Percentiles rank a stretch among this genome's conserved stretches.
Conservation (phyloP, 2,888 invertebrate genomes). For the Alentia gelatinosa region DNA sequence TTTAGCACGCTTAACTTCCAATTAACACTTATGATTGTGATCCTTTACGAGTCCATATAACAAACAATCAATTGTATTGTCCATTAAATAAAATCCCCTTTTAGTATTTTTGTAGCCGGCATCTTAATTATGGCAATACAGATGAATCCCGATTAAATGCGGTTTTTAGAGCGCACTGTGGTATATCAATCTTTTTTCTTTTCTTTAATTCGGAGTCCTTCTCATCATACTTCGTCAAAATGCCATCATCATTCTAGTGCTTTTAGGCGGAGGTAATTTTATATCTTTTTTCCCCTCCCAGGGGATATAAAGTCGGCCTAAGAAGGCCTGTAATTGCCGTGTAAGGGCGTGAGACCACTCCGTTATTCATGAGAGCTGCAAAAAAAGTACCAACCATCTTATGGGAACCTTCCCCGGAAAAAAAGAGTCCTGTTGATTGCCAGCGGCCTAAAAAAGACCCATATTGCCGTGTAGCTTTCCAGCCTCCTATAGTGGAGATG, state of each 20-base stretch:
- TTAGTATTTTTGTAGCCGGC: too few species aligned
- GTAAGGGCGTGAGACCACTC: conserved; percentile 28
- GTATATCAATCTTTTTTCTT: background rate
- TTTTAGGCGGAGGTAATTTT: background rate
- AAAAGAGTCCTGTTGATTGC: conserved; percentile 12
- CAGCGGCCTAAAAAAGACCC: background rate
- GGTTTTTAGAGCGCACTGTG: background rate
- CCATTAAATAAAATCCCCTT: too few species aligned
- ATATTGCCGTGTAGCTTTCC: conserved; percentile 29
- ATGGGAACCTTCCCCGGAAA: background rate
- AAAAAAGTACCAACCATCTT: conserved; percentile 25
- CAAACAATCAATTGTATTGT: too few species aligned
- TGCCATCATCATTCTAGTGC: background rate
- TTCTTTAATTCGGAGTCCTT: background rate
- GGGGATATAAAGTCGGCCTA: background rate
- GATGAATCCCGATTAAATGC: conserved; percentile 4
- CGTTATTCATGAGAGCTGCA: conserved; percentile 22
- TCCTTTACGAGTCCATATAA: background rate
- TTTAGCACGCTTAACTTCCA: too few species aligned
- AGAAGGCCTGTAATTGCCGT: conserved; percentile 19
- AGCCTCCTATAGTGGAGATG: conserved; percentile 23
- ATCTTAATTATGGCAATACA: conserved; percentile 24
- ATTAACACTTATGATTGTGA: background rate
- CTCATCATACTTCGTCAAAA: conserved; percentile 21
- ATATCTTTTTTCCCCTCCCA: conserved; percentile 5